These are phyloP conservation scores for Esox lucius DNA, from an alignment of 2,797 vertebrate genomes.

Conservation along the genomic window DNA sequence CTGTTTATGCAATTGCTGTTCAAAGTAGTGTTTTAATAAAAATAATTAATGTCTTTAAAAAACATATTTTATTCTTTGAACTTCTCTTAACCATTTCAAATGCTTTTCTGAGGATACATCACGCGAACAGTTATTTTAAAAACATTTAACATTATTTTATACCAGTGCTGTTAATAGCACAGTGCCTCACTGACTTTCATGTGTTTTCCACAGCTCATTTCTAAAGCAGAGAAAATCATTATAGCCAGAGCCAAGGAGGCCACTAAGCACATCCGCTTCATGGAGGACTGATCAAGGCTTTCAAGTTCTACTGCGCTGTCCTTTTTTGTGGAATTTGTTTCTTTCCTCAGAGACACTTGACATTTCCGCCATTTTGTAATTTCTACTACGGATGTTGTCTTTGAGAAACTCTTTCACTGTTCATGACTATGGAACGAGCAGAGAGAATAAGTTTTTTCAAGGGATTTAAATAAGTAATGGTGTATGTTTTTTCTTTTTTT, in stretches of 20 bases:
- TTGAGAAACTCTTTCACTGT: neutral
- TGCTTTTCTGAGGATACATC: neutral
- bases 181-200: neutral
- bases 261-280: conserved; percentile 88
- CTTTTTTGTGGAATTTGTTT: conserved; percentile 10
- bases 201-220: conserved; percentile 78
- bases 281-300: conserved; percentile 73
- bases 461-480: conserved; percentile 5
- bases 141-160: neutral
- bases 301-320: neutral
- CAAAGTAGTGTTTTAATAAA: no score
- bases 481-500: neutral
- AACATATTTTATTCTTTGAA: no score
- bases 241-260: conserved; percentile 85
- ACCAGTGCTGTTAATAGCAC: neutral
- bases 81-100: no score
- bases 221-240: conserved; percentile 94
- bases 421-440: neutral
- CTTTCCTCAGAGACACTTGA: neutral
- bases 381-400: neutral
- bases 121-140: neutral
- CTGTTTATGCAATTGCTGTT: neutral
- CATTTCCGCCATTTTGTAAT: conserved; percentile 4
- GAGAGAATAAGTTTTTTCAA: neutral
- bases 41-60: no score